Evolutionary conservation across 2,797 vertebrate genomes (phyloP), one percentile per base, ranked within the genome.

Genomic region (Eurystomus glaucurus): DNA sequence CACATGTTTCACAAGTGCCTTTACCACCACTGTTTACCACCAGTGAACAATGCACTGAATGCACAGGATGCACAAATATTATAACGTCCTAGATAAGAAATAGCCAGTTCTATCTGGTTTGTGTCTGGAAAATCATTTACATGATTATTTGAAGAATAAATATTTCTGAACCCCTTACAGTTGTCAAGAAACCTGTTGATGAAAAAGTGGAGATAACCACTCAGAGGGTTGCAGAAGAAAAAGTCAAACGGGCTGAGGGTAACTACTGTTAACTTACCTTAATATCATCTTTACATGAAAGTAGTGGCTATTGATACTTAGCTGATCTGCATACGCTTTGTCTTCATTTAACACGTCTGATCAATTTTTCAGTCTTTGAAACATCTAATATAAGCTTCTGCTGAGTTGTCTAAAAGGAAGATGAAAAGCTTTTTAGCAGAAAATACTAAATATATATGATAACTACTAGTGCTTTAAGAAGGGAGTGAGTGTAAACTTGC

Each of bases 221-320:
- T 95, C 98, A 98, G 92, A 98, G 97, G 92, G 83, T 97, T 95
- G 97, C 98, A 89, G 98, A 98, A 97, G 98, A 98, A 97, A 98
- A 99, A 97, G 94, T 98, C 80, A 98, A 97, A 94, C 94, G 76
- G 64, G 98, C 97, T 96, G 99, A 98, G 99, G 99, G 99, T 99
- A 99, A 96, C 87, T 94, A 37, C 70, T 39, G 43, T 66, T 93
- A 94, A 79, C 82, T 60, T 79, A 81, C 54, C 71, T 86, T 90
- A 70, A 76, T 70, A 5, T 65, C 25, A 22, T 39, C 26, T 68
- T 80, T 80, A 65, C 14, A 13, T 93, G 35, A 60, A 94, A 82
- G 20, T 81, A 77, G 29, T 88, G 58, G 28, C 45, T 93, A 22
- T 90, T 88, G 19, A 58, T 93, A 79, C 70, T 41, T 71, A 88